A percentile compares a stretch with the other conserved stretches of the same genome.
phyloP scores from a whole-genome alignment of 2,113 vertebrate genomes.

The Podarcis raffonei region DNA sequence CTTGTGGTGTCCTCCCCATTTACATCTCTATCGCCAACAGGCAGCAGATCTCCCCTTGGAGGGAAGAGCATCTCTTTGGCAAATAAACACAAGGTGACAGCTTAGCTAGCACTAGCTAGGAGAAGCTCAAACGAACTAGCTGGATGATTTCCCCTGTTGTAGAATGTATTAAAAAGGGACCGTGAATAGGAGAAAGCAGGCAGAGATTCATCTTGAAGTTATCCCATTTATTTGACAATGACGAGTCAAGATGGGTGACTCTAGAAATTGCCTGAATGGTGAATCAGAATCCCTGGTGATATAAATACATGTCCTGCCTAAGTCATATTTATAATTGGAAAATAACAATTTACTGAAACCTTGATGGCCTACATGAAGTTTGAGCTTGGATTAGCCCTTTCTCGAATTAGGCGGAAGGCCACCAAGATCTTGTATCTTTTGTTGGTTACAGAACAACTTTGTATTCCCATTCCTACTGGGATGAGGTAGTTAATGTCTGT shows the following conservation, averaged over 20 bases:
- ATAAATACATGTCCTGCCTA: too few species aligned
- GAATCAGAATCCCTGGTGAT: background rate
- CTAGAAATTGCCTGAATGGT: background rate
- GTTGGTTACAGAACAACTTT: background rate
- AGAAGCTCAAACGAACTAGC: conserved; percentile 27
- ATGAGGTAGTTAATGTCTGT: background rate
- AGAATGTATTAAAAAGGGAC: conserved; percentile 42
- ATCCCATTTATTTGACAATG: background rate
- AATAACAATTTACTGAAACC: background rate
- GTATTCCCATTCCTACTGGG: background rate
- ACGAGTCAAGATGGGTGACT: background rate
- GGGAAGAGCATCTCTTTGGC: background rate
- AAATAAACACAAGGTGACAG: background rate
- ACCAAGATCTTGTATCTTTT: background rate
- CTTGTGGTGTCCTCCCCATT: background rate
- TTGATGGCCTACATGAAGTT: background rate
- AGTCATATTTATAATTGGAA: background rate
- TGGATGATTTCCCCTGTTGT: conserved; percentile 34
- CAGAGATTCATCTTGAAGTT: conserved; percentile 36
- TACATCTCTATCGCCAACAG: background rate
- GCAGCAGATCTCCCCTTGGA: background rate
- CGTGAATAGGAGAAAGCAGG: conserved; percentile 8
- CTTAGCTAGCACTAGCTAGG: conserved; percentile 1
- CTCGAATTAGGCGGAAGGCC: too few species aligned
- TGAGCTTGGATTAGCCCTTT: background rate